These are phyloP conservation scores for Drosophila simulans DNA, from an alignment of 1,140 invertebrate genomes.

Conservation along the genomic window DNA sequence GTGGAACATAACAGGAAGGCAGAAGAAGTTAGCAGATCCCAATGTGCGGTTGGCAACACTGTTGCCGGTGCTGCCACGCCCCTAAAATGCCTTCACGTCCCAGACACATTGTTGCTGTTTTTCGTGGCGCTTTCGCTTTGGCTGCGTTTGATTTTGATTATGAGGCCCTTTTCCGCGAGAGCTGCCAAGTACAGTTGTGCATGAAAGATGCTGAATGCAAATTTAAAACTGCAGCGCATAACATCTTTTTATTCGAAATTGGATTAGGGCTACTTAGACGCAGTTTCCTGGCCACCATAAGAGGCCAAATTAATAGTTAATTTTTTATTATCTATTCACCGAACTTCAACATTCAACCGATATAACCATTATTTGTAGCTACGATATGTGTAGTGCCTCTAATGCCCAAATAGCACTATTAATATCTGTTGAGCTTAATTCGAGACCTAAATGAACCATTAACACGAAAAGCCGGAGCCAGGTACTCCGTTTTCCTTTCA, in stretches of 20 bases:
- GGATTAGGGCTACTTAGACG: no score
- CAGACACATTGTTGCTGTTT: conserved; percentile 39
- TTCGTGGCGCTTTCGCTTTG: conserved; percentile 21
- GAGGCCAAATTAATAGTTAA: not conserved
- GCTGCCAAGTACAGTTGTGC: conserved; percentile 34
- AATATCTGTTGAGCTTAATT: conserved; percentile 3
- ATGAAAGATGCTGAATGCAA: not conserved
- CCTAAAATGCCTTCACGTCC: not conserved
- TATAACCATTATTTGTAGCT: not conserved
- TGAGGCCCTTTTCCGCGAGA: conserved; percentile 2
- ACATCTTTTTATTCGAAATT: no score
- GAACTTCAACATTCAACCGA: not conserved
- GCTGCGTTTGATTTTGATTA: conserved; percentile 31
- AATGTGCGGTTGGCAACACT: conserved; percentile 40
- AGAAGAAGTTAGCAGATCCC: conserved; percentile 8
- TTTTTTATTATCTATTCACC: not conserved
- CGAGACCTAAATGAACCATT: not conserved
- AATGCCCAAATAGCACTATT: not conserved
- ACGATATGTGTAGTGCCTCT: not conserved
- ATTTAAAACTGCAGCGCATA: not conserved
- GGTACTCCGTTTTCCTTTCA: not conserved
- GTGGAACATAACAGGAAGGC: conserved; percentile 6
- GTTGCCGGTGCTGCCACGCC: conserved; percentile 16
- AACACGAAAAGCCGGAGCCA: not conserved
- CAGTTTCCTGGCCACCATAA: no score